A percentile compares a stretch with the other conserved stretches of the same genome.
Evolutionary conservation across 2,797 vertebrate species (phyloP).

Genomic region (Trematomus bernacchii): DNA sequence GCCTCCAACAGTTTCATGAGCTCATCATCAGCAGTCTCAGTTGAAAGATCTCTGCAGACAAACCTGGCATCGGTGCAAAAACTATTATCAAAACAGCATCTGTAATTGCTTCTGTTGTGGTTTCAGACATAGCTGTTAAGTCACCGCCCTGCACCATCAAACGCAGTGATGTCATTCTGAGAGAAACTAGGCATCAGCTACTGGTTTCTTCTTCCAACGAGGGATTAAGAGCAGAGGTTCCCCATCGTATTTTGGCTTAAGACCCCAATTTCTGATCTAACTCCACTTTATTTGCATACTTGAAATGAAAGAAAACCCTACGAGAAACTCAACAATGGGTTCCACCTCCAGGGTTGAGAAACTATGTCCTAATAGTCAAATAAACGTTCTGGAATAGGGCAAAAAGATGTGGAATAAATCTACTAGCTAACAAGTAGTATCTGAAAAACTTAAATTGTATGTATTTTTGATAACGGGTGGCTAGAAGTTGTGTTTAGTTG

Average conservation of each 20-base stretch:
- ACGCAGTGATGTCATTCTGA: conserved; percentile 46
- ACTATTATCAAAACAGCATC: conserved; percentile 49
- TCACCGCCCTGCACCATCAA: conserved; percentile 37
- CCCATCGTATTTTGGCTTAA: not conserved
- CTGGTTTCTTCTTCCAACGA: conserved; percentile 5
- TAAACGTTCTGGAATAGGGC: not conserved
- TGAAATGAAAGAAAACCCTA: not conserved
- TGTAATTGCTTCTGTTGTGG: conserved; percentile 65
- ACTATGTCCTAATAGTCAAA: not conserved
- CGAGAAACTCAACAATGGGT: too few species aligned
- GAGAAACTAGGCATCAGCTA: conserved; percentile 31
- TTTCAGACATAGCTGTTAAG: conserved; percentile 39
- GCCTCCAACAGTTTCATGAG: conserved; percentile 20
- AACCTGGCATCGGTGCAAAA: conserved; percentile 18
- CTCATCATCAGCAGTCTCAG: conserved; percentile 2
- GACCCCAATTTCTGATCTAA: not conserved
- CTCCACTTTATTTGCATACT: not conserved
- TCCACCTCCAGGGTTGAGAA: not conserved
- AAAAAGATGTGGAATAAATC: too few species aligned
- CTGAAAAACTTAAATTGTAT: too few species aligned
- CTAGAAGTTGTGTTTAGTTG: not conserved
- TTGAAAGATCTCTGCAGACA: conserved; percentile 5
- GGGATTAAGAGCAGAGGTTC: not conserved
- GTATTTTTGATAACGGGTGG: not conserved
- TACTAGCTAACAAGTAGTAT: too few species aligned